Evolutionary conservation across 2,113 vertebrate genomes (phyloP).

Genomic region (Myotis lucifugus): DNA sequence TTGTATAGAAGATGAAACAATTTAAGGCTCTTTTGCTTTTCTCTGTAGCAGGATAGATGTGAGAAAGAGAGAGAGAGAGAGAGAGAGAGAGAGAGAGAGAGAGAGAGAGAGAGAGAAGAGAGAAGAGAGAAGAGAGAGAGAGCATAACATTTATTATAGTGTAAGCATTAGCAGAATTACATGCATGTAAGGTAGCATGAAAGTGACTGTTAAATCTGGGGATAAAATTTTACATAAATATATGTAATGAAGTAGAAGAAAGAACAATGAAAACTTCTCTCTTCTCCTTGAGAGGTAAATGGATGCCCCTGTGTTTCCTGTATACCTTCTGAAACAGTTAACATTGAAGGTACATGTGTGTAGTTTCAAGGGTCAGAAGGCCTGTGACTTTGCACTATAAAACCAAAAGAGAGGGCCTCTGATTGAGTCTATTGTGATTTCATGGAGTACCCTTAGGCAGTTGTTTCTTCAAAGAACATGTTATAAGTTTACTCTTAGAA

Average conservation of each 20-base stretch:
- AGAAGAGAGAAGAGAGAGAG: neutral
- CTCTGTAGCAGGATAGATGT: neutral
- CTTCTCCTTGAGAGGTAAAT: neutral
- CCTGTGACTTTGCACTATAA: neutral
- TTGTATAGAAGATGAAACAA: neutral
- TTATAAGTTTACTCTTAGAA: neutral
- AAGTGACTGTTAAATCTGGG: neutral
- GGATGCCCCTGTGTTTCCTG: neutral
- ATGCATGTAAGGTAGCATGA: neutral
- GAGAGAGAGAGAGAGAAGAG: neutral
- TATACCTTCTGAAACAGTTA: neutral
- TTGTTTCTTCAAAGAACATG: neutral
- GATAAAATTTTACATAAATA: neutral
- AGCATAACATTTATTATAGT: neutral
- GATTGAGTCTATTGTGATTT: neutral
- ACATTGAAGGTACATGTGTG: neutral
- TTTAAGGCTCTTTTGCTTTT: neutral
- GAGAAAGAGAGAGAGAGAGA: neutral
- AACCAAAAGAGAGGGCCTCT: neutral
- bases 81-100: neutral
- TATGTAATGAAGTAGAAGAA: neutral
- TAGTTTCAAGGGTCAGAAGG: neutral
- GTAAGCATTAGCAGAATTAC: neutral
- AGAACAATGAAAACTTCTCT: neutral
- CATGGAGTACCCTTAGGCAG: neutral